Conservation (phyloP, 2,888 invertebrate species). For the Tillus elongatus region DNA sequence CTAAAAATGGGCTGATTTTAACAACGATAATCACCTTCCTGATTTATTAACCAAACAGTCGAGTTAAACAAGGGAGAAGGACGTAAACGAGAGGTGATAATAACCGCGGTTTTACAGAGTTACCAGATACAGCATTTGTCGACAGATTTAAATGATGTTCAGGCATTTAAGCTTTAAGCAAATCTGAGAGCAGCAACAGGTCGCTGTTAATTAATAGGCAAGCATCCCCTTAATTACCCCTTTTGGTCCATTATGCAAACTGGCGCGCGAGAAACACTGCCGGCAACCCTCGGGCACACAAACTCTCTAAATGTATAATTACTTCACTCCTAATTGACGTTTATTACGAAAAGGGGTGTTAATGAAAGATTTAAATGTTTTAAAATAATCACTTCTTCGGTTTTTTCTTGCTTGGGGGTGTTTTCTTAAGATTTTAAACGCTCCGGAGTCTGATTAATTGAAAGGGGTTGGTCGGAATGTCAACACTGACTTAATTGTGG, state of each 20-base stretch:
- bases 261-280: slow-evolving; percentile 22
- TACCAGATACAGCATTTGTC: slow-evolving; percentile 10
- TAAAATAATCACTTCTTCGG: slow-evolving; percentile 33
- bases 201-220: slow-evolving; percentile 41
- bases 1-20: no score
- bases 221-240: slow-evolving; percentile 43
- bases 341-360: slow-evolving; percentile 41
- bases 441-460: slow-evolving; percentile 36
- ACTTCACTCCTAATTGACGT: slow-evolving; percentile 41
- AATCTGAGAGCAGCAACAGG: slow-evolving; percentile 36
- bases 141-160: slow-evolving; percentile 30
- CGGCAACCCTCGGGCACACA: slow-evolving; percentile 23
- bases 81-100: background rate
- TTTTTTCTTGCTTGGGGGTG: slow-evolving; percentile 32
- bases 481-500: slow-evolving; percentile 32
- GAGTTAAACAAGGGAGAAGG: no score
- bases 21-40: no score
- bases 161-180: slow-evolving; percentile 24
- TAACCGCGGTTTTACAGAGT: background rate
- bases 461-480: slow-evolving; percentile 33
- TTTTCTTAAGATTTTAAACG: slow-evolving; percentile 35
- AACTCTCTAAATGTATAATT: slow-evolving; percentile 39
- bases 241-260: slow-evolving; percentile 44
- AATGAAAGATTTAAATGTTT: slow-evolving; percentile 38
- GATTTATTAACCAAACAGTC: no score